These are phyloP conservation scores for Anarhynchus alexandrinus DNA, from an alignment of 2,113 vertebrate species.

Conservation along the genomic window DNA sequence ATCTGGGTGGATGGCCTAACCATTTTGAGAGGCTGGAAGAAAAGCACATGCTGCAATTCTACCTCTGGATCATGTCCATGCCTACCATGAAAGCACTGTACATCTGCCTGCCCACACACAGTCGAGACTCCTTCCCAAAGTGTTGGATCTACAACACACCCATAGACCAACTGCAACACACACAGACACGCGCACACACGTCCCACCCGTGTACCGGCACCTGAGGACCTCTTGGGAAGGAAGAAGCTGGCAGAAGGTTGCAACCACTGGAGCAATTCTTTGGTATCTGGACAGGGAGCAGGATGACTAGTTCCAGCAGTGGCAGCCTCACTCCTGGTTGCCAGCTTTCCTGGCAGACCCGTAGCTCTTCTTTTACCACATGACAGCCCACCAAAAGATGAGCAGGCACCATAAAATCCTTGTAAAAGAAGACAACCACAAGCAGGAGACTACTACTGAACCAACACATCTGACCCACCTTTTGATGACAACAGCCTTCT, in stretches of 20 bases:
- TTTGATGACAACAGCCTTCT: background rate
- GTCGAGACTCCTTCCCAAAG: background rate
- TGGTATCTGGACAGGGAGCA: background rate
- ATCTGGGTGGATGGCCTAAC: background rate
- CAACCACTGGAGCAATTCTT: background rate
- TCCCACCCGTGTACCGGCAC: background rate
- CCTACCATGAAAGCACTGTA: background rate
- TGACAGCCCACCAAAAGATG: background rate
- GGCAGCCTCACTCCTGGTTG: background rate
- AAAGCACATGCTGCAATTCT: background rate
- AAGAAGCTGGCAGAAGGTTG: background rate
- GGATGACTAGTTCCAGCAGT: background rate
- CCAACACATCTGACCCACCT: background rate
- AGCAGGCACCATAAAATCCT: background rate
- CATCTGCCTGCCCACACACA: background rate
- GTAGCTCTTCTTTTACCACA: background rate
- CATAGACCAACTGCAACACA: background rate
- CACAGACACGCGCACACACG: rapidly evolving
- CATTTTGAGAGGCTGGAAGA: background rate
- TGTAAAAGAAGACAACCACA: background rate
- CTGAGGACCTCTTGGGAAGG: background rate
- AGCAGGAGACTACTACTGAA: background rate
- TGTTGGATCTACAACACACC: background rate
- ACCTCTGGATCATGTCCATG: background rate
- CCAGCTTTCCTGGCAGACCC: background rate